Evolutionary conservation across 1,140 invertebrate genomes (phyloP), one percentile per base, ranked within the genome.

Genomic region (Leguminivora glycinivorella): DNA sequence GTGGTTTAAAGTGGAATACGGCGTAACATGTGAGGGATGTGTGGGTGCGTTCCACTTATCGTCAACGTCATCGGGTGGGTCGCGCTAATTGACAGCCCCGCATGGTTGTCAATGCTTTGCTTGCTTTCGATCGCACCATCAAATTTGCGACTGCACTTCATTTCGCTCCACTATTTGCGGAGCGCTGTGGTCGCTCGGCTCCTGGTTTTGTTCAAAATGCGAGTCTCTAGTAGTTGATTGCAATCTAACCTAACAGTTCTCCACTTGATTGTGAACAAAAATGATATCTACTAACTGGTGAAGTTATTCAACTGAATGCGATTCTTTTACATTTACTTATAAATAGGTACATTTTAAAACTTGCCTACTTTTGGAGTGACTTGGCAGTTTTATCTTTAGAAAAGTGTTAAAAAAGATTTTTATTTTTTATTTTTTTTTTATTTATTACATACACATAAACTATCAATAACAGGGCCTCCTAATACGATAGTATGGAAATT

Each of bases 61-160:
- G 56, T 29, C 25, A 29, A 31, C 58, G 58, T 63, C 58, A 63
- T 29, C 58, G 25, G 47, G 19, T 29, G 29, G 25, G 24, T 58
- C 58, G 25, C 58, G 25, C 58, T 63, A 63, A 63, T 63, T 63
- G 58, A 63, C 58, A 63, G 26, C 58, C 58, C 58, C 58, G 58
- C 58, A 63, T 63, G 58, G 58, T 63, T 63, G 58, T 63, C 58
- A 63, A 29, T 63, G 58, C 58, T 63, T 58, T 63, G 58, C 56
- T 60, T 60, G 22, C 58, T 52, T 52, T 52, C n/a, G 58, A 63
- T 63, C 25, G 58, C 14, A 17, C 25, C 58, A 63, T 63, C 58
- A 63, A 63, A 63, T 63, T 63, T 63, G 58, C 58, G 58, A 63
- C 58, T 63, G 58, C 58, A 63, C 58, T 63, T 63, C 58, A 63